A percentile compares a stretch with the other conserved stretches of the same genome.
Conservation (phyloP, 2,797 vertebrate species). For the Otolemur crassicaudatus region DNA sequence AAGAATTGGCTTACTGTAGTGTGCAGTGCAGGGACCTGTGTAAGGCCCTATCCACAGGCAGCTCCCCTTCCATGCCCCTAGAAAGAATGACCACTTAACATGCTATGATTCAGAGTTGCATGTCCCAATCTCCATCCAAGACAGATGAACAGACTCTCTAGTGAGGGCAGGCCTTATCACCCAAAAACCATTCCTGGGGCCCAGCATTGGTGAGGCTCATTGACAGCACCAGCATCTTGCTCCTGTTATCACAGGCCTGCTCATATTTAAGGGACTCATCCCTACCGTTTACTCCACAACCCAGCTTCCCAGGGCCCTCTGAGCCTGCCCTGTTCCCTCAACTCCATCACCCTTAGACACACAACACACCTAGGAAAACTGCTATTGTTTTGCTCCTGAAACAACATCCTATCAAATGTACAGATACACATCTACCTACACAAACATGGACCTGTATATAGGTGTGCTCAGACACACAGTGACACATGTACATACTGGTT, state of each 20-base stretch:
- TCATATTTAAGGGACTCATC: background rate
- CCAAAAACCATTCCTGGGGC: background rate
- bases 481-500: background rate
- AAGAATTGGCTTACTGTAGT: background rate
- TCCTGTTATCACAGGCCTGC: background rate
- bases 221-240: background rate
- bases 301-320: background rate
- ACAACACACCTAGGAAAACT: background rate
- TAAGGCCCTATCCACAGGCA: background rate
- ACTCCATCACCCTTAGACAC: background rate
- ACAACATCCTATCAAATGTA: background rate
- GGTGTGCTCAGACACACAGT: background rate
- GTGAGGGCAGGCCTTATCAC: background rate
- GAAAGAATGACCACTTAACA: background rate
- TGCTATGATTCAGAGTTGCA: background rate
- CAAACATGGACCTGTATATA: background rate
- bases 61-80: background rate
- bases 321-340: background rate
- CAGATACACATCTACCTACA: background rate
- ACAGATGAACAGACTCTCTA: background rate
- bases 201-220: background rate
- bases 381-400: background rate
- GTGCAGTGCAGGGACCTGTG: rapidly evolving
- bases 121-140: background rate
- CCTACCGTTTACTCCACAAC: background rate